These are phyloP conservation scores for Slavum lentiscoides DNA, from an alignment of 2,888 invertebrate species.

Conservation along the genomic window DNA sequence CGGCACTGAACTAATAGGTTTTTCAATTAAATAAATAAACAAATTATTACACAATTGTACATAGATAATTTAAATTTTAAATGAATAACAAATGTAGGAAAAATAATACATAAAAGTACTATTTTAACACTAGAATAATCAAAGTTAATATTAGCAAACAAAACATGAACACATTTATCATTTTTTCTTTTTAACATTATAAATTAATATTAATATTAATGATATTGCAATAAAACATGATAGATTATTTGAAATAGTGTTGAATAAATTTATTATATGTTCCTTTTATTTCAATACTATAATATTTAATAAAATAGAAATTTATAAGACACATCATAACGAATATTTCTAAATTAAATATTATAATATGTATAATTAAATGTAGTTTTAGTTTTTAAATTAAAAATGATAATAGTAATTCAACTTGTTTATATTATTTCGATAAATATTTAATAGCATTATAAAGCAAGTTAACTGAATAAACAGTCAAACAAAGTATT, in stretches of 20 bases:
- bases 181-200: neutral
- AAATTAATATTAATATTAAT: too few relatives aligned
- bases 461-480: neutral
- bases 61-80: too few relatives aligned
- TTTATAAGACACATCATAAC: too few relatives aligned
- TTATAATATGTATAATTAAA: neutral
- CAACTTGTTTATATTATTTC: neutral
- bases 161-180: constrained; percentile 5
- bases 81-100: neutral
- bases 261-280: neutral
- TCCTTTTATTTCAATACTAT: neutral
- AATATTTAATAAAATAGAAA: neutral
- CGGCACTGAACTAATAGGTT: too few relatives aligned
- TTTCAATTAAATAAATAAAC: neutral
- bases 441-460: neutral
- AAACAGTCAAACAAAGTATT: neutral
- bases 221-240: neutral
- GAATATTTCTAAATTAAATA: too few relatives aligned
- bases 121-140: neutral
- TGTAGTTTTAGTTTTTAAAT: neutral
- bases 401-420: neutral
- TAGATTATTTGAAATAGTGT: neutral
- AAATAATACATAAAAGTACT: neutral
- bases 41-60: neutral
- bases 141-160: neutral